Evolutionary conservation across 1,140 invertebrate genomes (phyloP), one percentile per base, ranked within the genome.

Genomic region (Lysiphlebus fabarum): DNA sequence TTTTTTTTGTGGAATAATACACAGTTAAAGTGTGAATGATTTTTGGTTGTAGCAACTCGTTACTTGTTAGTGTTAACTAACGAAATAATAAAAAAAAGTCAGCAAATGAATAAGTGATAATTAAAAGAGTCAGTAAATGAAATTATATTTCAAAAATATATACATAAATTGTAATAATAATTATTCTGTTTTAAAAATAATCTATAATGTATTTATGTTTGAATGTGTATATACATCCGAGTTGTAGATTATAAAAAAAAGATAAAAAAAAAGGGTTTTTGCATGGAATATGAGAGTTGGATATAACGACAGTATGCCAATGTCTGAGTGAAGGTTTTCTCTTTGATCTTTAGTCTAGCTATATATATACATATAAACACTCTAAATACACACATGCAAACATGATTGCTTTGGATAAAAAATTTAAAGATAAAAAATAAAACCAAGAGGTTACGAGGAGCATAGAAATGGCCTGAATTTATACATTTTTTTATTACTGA

Each of bases 341-440:
- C 75, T 77, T 76, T 77, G 75, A 76, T 77, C 74, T 77, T 75
- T 66, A 64, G 70, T 68, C 74, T 76, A 70, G 17, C 74, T 76
- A 76, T 76, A 76, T 26, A 26, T 76, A 76, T n/a, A n/a, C n/a
- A n/a, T 77, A 77, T 77, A 77, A 76, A 75, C 76, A 72, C 70
- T 62, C 17, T 26, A 26, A 26, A 26, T 26, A 26, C 17, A 26
- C 17, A 26, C 17, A 26, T 26, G 4, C 17, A 26, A n/a, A n/a
- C 17, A 26, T 26, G 17, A 26, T 26, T 1, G 17, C 17, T 26
- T 26, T 26, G 17, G 17, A 26, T 26, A 26, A 26, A 26, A 26
- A 26, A 44, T 17, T 26, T 8, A 41, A 34, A 14, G n/a, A 50
- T 47, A 41, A 17, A 37, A 47, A 17, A 55, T 34, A 58, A 9